Conservation (phyloP, 92 coral and sea anemone genomes). For the Palythoa grandiflora region DNA sequence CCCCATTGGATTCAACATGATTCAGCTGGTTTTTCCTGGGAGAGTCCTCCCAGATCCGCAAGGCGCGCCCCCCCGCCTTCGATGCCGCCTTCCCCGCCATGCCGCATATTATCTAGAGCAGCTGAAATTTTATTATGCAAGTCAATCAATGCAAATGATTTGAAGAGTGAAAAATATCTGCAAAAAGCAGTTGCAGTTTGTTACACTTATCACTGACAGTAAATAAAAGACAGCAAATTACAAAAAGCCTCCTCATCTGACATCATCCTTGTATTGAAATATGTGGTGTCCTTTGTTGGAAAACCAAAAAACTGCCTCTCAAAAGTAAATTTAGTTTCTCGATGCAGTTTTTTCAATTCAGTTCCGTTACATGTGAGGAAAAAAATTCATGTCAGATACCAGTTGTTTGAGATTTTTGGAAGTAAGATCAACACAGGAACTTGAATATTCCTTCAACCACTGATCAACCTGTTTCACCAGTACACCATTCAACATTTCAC, state of each 20-base stretch:
- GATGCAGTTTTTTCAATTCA: constrained; percentile 9
- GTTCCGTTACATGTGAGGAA: constrained; percentile 9
- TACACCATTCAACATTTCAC: too few relatives aligned
- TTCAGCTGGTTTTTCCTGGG: too few relatives aligned
- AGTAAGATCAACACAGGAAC: constrained; percentile 13
- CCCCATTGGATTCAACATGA: too few relatives aligned
- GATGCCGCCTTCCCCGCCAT: too few relatives aligned
- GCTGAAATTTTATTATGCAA: too few relatives aligned
- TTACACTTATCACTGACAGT: constrained; percentile 15
- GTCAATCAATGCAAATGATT: too few relatives aligned
- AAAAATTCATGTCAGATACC: constrained; percentile 2
- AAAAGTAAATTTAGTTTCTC: not conserved
- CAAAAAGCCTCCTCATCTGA: constrained; percentile 1
- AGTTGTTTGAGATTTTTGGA: not conserved
- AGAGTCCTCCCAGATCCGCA: too few relatives aligned
- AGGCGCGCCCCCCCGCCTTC: too few relatives aligned
- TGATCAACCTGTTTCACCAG: not conserved
- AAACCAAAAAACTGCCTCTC: constrained; percentile 22
- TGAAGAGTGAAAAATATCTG: too few relatives aligned
- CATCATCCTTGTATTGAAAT: not conserved
- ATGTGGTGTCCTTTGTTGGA: constrained; percentile 3
- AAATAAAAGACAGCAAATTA: constrained; percentile 23
- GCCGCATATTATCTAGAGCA: too few relatives aligned
- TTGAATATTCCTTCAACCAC: constrained; percentile 9
- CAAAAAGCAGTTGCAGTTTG: constrained; percentile 1